These are phyloP conservation scores for Sapajus apella DNA, from an alignment of 2,113 vertebrate species.

Conservation along the genomic window DNA sequence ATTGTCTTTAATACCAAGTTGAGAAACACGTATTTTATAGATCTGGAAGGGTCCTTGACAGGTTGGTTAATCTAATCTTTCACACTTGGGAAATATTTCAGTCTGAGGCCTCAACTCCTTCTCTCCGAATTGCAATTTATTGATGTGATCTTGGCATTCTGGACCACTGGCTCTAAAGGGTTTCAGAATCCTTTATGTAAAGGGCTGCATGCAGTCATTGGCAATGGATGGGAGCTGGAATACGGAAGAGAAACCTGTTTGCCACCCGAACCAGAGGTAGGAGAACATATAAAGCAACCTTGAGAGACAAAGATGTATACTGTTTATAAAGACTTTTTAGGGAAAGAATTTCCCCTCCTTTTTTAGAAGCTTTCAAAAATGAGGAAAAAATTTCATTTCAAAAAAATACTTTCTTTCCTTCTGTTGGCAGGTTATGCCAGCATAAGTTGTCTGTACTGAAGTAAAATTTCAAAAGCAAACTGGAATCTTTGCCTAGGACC, in stretches of 20 bases:
- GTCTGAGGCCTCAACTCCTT: neutral
- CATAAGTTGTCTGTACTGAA: neutral
- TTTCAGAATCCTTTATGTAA: neutral
- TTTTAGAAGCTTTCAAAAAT: neutral
- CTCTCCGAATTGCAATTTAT: neutral
- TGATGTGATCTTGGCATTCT: neutral
- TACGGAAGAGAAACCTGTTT: neutral
- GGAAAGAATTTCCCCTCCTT: neutral
- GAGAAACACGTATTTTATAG: neutral
- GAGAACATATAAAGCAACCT: neutral
- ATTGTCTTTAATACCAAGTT: neutral
- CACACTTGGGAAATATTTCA: neutral
- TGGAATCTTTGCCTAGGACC: neutral
- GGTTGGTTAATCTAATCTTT: neutral
- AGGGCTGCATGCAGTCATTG: neutral
- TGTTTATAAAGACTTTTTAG: neutral
- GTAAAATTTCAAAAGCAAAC: conserved; percentile 2
- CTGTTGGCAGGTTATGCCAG: neutral
- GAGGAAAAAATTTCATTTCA: neutral
- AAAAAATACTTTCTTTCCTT: neutral
- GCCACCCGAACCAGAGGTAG: neutral
- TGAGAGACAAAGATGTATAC: neutral
- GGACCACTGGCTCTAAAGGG: neutral
- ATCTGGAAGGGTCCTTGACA: neutral
- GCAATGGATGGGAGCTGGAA: neutral